Evolutionary conservation across 2,888 invertebrate species (phyloP), one percentile per base, ranked within the genome.

Genomic region (Eustalomyia histrio): DNA sequence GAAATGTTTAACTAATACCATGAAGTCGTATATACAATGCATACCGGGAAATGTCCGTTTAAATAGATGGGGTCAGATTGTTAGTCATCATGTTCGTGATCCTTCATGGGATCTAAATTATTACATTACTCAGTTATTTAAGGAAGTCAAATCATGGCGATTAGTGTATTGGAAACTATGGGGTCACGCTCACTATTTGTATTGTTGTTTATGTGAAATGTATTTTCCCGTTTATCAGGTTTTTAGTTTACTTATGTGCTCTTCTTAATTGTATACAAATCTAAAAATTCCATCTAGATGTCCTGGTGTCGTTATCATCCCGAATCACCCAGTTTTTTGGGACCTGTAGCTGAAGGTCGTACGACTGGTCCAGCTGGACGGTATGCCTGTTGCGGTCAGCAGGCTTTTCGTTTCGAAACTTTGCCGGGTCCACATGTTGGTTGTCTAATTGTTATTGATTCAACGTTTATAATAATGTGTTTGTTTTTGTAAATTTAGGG

Each of bases 151-250:
- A 83, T 94, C 95, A 0, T 98, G 98, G 98, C 92, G 97, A 0
- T 94, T 94, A 87, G 97, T 97, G 2, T 98, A 98, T 91, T 98
- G 98, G 98, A 93, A 95, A 55, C 91, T 98, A 60, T 98, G 98
- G 98, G 97, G 97, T 0, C 95, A 95, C 86, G 95, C 97, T 83
- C 98, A 98, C 90, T 96, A 95, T 90, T 91, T 98, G 24, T 93
- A 93, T 78, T 98, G 98, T 87, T 93, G 93, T 61, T 92, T 93
- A 2, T 97, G 97, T 87, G 95, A 95, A 86, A 93, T 92, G 43
- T 94, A 93, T 88, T 96, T 96, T 87, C 95, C 96, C 0, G 93
- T 94, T 1, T 94, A 94, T 87, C 93, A 93, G 91, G 92, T 92
- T 80, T 29, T 29, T 29, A 29, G 7, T 29, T 29, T 29, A 29